Evolutionary conservation across 2,797 vertebrate species (phyloP).

Genomic region (Hirundo rustica): DNA sequence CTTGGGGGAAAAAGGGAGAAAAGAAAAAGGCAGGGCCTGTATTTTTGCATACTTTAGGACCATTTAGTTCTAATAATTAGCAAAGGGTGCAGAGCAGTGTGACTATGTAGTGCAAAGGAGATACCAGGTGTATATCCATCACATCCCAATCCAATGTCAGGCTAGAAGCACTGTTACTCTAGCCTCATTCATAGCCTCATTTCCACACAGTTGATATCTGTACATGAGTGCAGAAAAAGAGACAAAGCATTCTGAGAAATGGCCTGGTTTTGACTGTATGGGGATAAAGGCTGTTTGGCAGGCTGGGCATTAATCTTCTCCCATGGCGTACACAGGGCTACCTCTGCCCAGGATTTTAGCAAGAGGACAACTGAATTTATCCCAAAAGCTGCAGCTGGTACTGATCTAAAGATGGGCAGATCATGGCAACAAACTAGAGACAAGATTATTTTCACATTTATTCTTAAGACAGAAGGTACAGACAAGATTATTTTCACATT

Average conservation of each 20-base stretch:
- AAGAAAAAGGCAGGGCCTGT: neutral
- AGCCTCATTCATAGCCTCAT: neutral
- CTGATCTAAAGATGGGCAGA: neutral
- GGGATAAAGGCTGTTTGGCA: neutral
- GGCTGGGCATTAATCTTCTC: neutral
- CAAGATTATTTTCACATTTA: neutral
- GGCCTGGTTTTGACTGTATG: neutral
- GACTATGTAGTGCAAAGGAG: neutral
- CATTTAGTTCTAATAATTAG: neutral
- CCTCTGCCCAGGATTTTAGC: neutral
- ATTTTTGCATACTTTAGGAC: neutral
- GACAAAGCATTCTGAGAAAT: neutral
- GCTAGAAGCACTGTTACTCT: neutral
- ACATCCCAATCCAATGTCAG: neutral
- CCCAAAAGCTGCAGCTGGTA: neutral
- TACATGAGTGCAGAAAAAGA: neutral
- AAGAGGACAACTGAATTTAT: neutral
- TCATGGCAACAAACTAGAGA: neutral
- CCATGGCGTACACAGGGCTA: accelerated
- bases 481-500: neutral
- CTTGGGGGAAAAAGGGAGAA: neutral
- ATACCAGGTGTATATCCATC: neutral
- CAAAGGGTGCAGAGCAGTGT: neutral
- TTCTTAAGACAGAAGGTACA: neutral
- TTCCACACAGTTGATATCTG: neutral